Base-by-base conservation (phyloP, 2,888 invertebrate species). In the Cepaea hortensis region DNA sequence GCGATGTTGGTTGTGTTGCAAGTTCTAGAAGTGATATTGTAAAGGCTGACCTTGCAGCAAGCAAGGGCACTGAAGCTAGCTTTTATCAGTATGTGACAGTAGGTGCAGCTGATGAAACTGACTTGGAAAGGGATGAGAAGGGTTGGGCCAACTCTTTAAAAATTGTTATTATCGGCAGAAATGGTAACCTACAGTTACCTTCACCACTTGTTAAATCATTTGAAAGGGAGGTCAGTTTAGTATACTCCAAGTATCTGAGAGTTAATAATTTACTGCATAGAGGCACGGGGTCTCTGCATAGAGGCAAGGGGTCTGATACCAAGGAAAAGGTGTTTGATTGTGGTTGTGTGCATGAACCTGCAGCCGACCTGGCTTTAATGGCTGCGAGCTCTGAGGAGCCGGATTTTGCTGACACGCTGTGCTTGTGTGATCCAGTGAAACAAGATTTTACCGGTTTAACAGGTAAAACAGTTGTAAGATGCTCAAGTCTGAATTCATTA, bases 191-290 rank as follows among this genome's bases (percentile, higher is more conserved):
- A 3, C 9, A 18, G 46, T 11, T 77, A 13, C 81, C 81, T 81
- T n/a, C n/a, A 48, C n/a, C 81, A 48, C 68, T 70, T n/a, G 7
- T 70, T 3, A 13, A 70, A 48, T 6, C 81, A 50, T 81, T 81
- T 81, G 81, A 81, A 50, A 70, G n/a, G 48, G 81, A 81, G 48
- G 81, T 81, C 2, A 50, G 81, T 11, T 5, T 46, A 4, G n/a
- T 81, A 23, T 81, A 81, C 20, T 77, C 61, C 4, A 77, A 77
- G 13, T 77, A 77, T 23, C 50, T 9, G 3, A 50, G 75, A 18
- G 75, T 75, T 48, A 20, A 48, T 50, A 50, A 77, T 20, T 3
- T 61, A 4, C n/a, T 77, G 55, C n/a, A 55, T n/a, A 55, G 11
- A 3, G 13, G n/a, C 9, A 20, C 7, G n/a, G 77, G 3, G n/a